phyloP scores from a whole-genome alignment of 1,140 invertebrate genomes.

The Bombus huntii region DNA sequence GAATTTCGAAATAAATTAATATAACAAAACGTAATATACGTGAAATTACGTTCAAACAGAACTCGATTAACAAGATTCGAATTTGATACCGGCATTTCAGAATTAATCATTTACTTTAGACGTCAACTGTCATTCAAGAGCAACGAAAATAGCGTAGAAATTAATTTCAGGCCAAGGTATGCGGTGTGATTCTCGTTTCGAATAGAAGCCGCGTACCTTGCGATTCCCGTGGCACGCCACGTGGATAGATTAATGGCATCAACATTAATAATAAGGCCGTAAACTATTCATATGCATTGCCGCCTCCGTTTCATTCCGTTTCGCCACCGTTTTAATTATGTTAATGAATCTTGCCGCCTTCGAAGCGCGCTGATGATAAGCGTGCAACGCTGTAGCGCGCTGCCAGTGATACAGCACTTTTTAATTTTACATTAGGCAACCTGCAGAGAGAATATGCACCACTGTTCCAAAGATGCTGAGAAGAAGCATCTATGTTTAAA shows the following conservation, averaged over 20 bases:
- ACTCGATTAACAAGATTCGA: background rate
- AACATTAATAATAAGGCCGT: slow-evolving; percentile 59
- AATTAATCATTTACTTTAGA: slow-evolving; percentile 46
- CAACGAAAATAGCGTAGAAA: slow-evolving; percentile 43
- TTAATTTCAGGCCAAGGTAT: slow-evolving; percentile 46
- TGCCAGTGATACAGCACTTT: background rate
- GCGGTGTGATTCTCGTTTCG: slow-evolving; percentile 29
- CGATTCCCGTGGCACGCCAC: slow-evolving; percentile 45
- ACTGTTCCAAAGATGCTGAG: background rate
- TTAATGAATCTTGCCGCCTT: slow-evolving; percentile 44
- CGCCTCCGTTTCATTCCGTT: slow-evolving; percentile 52
- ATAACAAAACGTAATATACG: background rate
- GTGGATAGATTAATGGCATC: slow-evolving; percentile 59
- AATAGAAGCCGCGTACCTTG: slow-evolving; percentile 23
- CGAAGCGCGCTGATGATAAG: background rate
- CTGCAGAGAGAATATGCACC: background rate
- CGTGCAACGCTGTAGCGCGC: background rate
- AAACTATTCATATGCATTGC: slow-evolving; percentile 40
- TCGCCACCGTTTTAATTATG: slow-evolving; percentile 58
- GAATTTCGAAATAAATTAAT: background rate
- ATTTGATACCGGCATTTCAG: slow-evolving; percentile 1
- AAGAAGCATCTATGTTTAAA: background rate
- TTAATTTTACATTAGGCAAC: background rate
- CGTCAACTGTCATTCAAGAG: slow-evolving; percentile 13
- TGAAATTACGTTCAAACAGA: background rate